Percentiles rank a stretch among this genome's conserved stretches.
phyloP scores from a whole-genome alignment of 2,113 vertebrate species.

The Talpa occidentalis region DNA sequence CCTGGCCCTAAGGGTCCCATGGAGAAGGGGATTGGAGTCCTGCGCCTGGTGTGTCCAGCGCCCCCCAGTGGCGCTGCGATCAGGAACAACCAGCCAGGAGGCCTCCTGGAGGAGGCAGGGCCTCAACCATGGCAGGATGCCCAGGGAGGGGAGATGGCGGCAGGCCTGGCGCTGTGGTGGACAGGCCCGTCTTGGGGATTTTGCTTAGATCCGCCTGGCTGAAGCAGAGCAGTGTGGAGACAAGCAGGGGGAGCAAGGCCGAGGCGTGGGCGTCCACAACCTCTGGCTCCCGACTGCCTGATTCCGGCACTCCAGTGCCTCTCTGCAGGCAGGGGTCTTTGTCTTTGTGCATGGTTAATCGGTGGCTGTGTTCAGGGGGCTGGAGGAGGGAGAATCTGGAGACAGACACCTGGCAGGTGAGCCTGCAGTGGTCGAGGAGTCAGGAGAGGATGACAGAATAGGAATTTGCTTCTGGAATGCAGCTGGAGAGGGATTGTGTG shows the following conservation, averaged over 20 bases:
- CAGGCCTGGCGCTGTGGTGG: not conserved
- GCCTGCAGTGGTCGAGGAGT: not conserved
- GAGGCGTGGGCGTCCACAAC: not conserved
- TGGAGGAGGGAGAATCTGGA: not conserved
- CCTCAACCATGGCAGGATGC: not conserved
- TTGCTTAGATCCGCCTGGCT: not conserved
- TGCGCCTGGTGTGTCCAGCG: not conserved
- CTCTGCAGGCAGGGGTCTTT: not conserved
- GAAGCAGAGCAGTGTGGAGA: not conserved
- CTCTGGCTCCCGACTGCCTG: not conserved
- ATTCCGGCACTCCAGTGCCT: fast-evolving
- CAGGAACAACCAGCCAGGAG: not conserved
- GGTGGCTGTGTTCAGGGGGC: not conserved
- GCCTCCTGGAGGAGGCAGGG: not conserved
- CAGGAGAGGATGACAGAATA: not conserved
- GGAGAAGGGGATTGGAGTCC: not conserved
- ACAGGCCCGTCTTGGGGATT: not conserved
- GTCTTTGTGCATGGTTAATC: no score
- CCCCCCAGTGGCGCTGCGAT: fast-evolving
- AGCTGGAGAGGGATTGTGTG: no score
- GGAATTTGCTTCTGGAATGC: not conserved
- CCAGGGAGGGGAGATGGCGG: not conserved
- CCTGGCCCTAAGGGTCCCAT: not conserved
- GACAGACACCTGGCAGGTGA: not conserved
- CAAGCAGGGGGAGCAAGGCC: not conserved